phyloP scores from a whole-genome alignment of 2,113 vertebrate species.

The Pangasianodon hypophthalmus region DNA sequence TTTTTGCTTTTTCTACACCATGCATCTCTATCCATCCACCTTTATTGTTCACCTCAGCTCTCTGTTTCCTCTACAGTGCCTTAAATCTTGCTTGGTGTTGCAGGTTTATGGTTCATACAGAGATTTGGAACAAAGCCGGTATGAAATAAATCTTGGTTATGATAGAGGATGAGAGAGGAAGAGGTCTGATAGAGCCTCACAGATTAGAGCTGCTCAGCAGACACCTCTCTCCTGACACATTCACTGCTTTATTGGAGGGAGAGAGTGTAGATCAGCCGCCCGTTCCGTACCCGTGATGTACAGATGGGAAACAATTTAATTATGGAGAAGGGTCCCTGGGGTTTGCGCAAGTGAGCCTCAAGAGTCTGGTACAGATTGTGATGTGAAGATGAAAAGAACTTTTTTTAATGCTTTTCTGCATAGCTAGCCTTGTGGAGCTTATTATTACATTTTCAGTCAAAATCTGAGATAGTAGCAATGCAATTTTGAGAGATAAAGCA shows the following conservation, averaged over 20 bases:
- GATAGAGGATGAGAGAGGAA: not conserved
- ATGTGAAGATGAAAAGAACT: not conserved
- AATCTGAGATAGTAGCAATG: not conserved
- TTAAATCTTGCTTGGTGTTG: conserved; percentile 25
- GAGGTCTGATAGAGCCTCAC: not conserved
- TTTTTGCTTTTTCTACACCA: not conserved
- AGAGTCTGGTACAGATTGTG: not conserved
- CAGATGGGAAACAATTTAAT: conserved; percentile 42
- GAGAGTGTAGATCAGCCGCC: conserved; percentile 1
- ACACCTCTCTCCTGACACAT: not conserved
- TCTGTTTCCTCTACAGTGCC: not conserved
- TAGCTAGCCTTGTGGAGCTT: not conserved
- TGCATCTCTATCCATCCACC: not conserved
- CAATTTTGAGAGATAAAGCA: not conserved
- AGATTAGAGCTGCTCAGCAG: conserved; percentile 13
- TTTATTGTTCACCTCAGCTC: conserved; percentile 18
- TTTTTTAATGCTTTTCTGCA: not conserved
- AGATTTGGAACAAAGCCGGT: conserved; percentile 32
- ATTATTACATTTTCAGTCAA: not conserved
- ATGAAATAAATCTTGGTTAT: conserved; percentile 40
- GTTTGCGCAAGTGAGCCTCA: not conserved
- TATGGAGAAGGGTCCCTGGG: not conserved
- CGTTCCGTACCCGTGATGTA: conserved; percentile 5
- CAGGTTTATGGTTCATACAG: conserved; percentile 30
- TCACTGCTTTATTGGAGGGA: conserved; percentile 28